Evolutionary conservation across 2,797 vertebrate species (phyloP), one percentile per base, ranked within the genome.

Genomic region (Lepus townsendii): DNA sequence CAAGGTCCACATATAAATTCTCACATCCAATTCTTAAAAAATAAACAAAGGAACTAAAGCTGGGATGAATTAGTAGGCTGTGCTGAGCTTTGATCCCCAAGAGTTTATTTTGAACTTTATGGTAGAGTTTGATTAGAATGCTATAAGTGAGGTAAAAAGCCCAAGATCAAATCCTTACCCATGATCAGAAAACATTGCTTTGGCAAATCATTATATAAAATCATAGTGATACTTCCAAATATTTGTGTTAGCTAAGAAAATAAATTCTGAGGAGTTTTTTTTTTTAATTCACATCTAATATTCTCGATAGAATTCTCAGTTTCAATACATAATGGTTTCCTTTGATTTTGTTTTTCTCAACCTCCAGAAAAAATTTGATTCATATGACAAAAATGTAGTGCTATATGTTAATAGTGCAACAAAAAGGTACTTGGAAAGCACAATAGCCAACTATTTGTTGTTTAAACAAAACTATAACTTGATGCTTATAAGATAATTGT

Each of bases 21-120:
- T 75, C 38, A 57, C 35, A 93, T 2, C 0, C 2, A 75, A 27
- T 62, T 11, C 22, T 82, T 83, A 22, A 93, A 93, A 96, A 94
- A 52, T 90, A 75, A 6, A 5, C 71, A 60, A 57, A 63, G 35
- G 16, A 87, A 90, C 32, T 63, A 66, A 93, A 76, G 0, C n/a
- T 60, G 12, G 52, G 12, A 84, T 47, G 1, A 83, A 26, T 5
- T 68, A 68, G 5, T 20, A 27, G 30, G 7, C 66, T 93, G 66
- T 88, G 3, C 7, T 88, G 24, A 62, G 27, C 10, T 17, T 47
- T 16, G 9, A 10, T 30, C 13, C 52, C 65, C 19, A 76, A 69
- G 13, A 50, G 60, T 50, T 69, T n/a, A 42, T 84, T 87, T 62
- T 30, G 69, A 20, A 27, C 2, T 38, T 75, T 54, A 47, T 47